These are phyloP conservation scores for Caenorhabditis becei DNA, from an alignment of 2,888 invertebrate genomes.

Conservation along the genomic window DNA sequence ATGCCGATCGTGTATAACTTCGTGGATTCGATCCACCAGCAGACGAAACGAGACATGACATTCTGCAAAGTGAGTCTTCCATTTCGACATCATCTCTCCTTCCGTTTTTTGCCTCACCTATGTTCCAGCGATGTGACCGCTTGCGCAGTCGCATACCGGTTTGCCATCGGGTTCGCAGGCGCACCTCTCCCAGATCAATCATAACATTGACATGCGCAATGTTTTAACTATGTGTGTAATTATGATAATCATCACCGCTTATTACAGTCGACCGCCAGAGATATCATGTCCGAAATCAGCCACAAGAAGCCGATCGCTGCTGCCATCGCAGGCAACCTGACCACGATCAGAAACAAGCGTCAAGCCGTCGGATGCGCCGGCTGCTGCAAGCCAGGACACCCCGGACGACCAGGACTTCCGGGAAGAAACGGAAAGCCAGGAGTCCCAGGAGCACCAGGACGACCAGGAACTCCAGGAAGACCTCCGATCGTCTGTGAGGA, in stretches of 20 bases:
- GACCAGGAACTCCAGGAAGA: conserved; percentile 74
- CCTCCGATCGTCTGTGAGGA: conserved; percentile 81
- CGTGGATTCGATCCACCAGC: conserved; percentile 80
- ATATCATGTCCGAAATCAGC: conserved; percentile 80
- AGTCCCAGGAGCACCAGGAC: conserved; percentile 76
- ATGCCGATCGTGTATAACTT: conserved; percentile 82
- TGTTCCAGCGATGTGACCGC: conserved; percentile 46
- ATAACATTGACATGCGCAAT: conserved; percentile 42
- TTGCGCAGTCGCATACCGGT: conserved; percentile 38
- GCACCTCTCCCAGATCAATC: conserved; percentile 9
- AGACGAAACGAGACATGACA: conserved; percentile 79
- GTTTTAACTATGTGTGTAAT: conserved; percentile 5
- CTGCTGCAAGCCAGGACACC: conserved; percentile 80
- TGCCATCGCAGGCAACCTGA: conserved; percentile 67
- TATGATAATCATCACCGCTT: conserved; percentile 13
- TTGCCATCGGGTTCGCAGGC: conserved; percentile 24
- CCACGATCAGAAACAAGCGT: conserved; percentile 72
- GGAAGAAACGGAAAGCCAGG: conserved; percentile 76
- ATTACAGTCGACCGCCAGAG: conserved; percentile 75
- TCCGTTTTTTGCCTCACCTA: conserved; percentile 20
- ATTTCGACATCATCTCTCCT: conserved; percentile 17
- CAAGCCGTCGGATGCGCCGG: conserved; percentile 77
- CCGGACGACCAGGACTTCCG: conserved; percentile 78
- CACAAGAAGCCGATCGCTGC: conserved; percentile 74
- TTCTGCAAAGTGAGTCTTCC: conserved; percentile 79